phyloP scores from a whole-genome alignment of 2,113 vertebrate genomes.

The Ia io region DNA sequence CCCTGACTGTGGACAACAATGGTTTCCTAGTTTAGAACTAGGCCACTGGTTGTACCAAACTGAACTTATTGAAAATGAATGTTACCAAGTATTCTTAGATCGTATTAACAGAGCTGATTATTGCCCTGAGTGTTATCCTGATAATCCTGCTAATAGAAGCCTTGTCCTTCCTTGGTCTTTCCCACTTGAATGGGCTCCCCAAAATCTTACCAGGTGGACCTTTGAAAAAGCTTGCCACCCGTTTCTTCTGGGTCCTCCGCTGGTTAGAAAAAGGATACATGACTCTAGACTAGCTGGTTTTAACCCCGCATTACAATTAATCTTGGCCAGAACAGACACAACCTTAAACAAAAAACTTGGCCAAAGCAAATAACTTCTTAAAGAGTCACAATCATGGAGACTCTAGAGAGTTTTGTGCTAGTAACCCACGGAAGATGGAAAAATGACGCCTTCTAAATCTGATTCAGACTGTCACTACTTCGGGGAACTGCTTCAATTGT shows the following conservation, averaged over 20 bases:
- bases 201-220: conserved; percentile 74
- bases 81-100: conserved; percentile 76
- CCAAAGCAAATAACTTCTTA: conserved; percentile 59
- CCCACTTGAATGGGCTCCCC: conserved; percentile 75
- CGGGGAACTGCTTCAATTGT: conserved; percentile 20
- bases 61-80: conserved; percentile 74
- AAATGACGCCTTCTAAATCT: conserved; percentile 37
- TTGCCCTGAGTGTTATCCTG: conserved; percentile 75
- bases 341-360: conserved; percentile 75
- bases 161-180: conserved; percentile 75
- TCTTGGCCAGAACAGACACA: conserved; percentile 73
- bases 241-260: conserved; percentile 74
- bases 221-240: conserved; percentile 77
- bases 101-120: conserved; percentile 75
- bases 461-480: not conserved
- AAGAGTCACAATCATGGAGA: not conserved
- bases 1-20: conserved; percentile 73
- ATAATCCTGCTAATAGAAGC: conserved; percentile 73
- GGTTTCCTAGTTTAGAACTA: conserved; percentile 76
- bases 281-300: conserved; percentile 73
- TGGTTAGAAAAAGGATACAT: conserved; percentile 73
- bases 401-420: not conserved
- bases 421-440: conserved; percentile 24
- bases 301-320: conserved; percentile 71
- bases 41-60: conserved; percentile 77